A percentile compares a stretch with the other conserved stretches of the same genome.
Evolutionary conservation across 2,113 vertebrate species (phyloP).

Genomic region (Tragelaphus buxtoni): DNA sequence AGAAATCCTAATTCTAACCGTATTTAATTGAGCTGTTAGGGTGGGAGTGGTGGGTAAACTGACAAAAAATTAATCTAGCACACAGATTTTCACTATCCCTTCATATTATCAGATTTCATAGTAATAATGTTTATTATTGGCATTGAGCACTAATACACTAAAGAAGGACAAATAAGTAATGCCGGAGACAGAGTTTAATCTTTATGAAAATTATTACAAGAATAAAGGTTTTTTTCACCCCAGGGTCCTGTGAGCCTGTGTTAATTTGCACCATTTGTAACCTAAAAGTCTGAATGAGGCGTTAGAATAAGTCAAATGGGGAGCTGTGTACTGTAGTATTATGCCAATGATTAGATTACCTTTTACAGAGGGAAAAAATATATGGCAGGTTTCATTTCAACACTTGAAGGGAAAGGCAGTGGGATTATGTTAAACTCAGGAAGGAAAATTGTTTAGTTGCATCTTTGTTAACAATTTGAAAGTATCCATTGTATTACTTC

Average conservation of each 20-base stretch:
- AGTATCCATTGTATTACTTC: slow-evolving; percentile 82
- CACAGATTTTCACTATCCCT: slow-evolving; percentile 8
- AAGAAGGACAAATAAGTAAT: slow-evolving; percentile 14
- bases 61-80: slow-evolving; percentile 9
- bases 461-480: slow-evolving; percentile 82
- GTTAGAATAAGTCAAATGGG: not conserved
- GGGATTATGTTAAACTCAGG: slow-evolving; percentile 61
- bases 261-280: slow-evolving; percentile 21
- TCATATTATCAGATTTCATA: not conserved
- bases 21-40: not conserved
- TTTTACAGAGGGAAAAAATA: slow-evolving; percentile 19
- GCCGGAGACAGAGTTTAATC: not conserved
- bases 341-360: slow-evolving; percentile 22
- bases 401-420: slow-evolving; percentile 50
- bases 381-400: slow-evolving; percentile 15
- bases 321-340: not conserved
- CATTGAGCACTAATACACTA: not conserved
- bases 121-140: not conserved
- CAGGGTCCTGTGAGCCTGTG: not conserved
- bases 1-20: slow-evolving; percentile 42
- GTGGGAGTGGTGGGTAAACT: not conserved
- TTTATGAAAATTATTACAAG: slow-evolving; percentile 25
- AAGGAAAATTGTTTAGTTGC: slow-evolving; percentile 73
- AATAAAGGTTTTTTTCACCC: not conserved
- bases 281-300: not conserved